Evolutionary conservation across 2,797 vertebrate species (phyloP), one percentile per base, ranked within the genome.

Genomic region (Enteromius argenteus): DNA sequence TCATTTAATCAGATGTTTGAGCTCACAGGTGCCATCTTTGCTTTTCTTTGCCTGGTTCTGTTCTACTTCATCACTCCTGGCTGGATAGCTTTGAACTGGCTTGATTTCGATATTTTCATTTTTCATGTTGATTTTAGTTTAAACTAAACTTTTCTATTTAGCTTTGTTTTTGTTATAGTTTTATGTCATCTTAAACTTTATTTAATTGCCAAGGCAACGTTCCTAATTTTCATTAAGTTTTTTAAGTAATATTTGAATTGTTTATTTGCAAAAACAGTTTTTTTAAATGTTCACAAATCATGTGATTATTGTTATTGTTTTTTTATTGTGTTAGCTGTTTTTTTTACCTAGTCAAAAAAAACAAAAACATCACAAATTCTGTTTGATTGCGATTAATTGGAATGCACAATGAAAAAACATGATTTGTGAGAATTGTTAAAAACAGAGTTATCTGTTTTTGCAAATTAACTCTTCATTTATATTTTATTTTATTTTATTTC

Each of bases 31-130:
- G 67, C 67, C 14, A 8, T 44, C 53, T 69, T 44, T 42, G 32
- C 23, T 56, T 44, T 3, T 44, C 13, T 44, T 79, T 67, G 30
- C 62, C 17, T 78, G 58, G 37, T 78, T 64, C 23, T 80, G n/a
- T 80, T 39, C 37, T 56, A 6, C 14, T 80, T 39, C 32, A 53
- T 67, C 46, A 21, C 27, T 66, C 27, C 17, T 79, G 11, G 42
- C 21, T 64, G 15, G 30, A 64, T 32, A 7, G 30, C 8, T 66
- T 66, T 66, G 6, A 32, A 35, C 15, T 35, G 30, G 30, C 15
- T 66, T 66, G 32, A 35, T 35, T 66, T 64, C 17, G 9, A 19
- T 30, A 30, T 15, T 62, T 58, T 58, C 7, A 23, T 3, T 14
- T 64, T 64, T 64, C 11, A 27, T 60, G 17, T 9, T 9, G 6